These are phyloP conservation scores for Drosophila gunungcola DNA, from an alignment of 1,140 invertebrate species.

Conservation along the genomic window DNA sequence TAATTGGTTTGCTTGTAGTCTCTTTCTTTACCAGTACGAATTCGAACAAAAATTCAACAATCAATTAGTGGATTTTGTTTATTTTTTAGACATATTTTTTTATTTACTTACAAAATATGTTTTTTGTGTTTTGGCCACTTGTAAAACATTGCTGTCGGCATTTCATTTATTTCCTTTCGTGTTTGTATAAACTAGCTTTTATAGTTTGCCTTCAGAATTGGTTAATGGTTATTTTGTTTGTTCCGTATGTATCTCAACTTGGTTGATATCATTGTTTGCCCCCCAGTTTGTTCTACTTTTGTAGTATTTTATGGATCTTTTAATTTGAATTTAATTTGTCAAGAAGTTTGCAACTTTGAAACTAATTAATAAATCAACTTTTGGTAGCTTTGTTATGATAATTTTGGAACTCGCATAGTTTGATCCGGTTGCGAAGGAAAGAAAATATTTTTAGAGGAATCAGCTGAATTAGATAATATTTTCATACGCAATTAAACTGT, in stretches of 20 bases:
- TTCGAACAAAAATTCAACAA: constrained; percentile 37
- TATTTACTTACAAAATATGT: constrained; percentile 22
- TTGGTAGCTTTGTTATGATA: constrained; percentile 69
- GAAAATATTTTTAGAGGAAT: constrained; percentile 31
- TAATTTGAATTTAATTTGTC: constrained; percentile 36
- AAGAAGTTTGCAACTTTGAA: constrained; percentile 31
- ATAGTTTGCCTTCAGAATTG: constrained; percentile 17
- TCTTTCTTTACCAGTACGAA: constrained; percentile 2
- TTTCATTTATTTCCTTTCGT: constrained; percentile 34
- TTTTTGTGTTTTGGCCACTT: constrained; percentile 11
- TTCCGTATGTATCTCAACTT: constrained; percentile 15
- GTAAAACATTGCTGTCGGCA: constrained; percentile 47
- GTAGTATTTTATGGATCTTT: constrained; percentile 22
- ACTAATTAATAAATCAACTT: constrained; percentile 45
- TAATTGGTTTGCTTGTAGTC: constrained; percentile 54
- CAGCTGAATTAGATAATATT: constrained; percentile 22
- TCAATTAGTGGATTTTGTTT: constrained; percentile 61
- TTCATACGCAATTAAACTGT: constrained; percentile 34
- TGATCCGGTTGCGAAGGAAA: constrained; percentile 7
- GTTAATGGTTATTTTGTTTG: constrained; percentile 16
- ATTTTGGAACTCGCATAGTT: constrained; percentile 47
- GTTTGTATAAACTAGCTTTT: constrained; percentile 47
- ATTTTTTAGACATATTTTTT: not conserved
- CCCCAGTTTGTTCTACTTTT: constrained; percentile 30
- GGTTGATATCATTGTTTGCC: constrained; percentile 36